These are phyloP conservation scores for Trypoxylus dichotomus DNA, from an alignment of 1,140 invertebrate species.

Conservation along the genomic window DNA sequence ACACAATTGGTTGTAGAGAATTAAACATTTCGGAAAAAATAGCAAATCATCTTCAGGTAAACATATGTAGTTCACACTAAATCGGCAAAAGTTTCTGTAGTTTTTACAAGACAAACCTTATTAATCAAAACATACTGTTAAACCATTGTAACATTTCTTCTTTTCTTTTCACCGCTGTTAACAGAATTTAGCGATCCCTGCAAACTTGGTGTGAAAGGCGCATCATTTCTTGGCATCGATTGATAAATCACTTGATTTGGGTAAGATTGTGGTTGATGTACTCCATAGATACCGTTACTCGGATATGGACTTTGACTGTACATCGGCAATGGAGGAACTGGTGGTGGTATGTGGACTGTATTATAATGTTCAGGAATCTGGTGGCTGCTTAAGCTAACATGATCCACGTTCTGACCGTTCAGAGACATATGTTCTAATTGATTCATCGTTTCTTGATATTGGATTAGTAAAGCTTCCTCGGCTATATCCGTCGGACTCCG, in stretches of 20 bases:
- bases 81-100: not conserved
- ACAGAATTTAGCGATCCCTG: conserved; percentile 61
- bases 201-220: conserved; percentile 57
- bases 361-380: conserved; percentile 49
- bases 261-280: conserved; percentile 45
- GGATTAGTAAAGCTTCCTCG: conserved; percentile 41
- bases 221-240: conserved; percentile 51
- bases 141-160: conserved; percentile 62
- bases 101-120: conserved; percentile 34
- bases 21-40: not conserved
- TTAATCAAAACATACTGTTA: conserved; percentile 52
- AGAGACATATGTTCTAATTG: conserved; percentile 50
- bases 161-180: conserved; percentile 59
- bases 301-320: conserved; percentile 49
- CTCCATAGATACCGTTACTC: conserved; percentile 52
- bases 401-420: conserved; percentile 47
- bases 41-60: not conserved
- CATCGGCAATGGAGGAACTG: conserved; percentile 46
- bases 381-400: conserved; percentile 44
- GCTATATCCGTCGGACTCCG: conserved; percentile 54
- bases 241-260: conserved; percentile 50
- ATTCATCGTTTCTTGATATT: conserved; percentile 44
- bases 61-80: not conserved
- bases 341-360: conserved; percentile 47
- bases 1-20: conserved; percentile 5